phyloP scores from a whole-genome alignment of 2,797 vertebrate species.

The Pipistrellus pipistrellus region DNA sequence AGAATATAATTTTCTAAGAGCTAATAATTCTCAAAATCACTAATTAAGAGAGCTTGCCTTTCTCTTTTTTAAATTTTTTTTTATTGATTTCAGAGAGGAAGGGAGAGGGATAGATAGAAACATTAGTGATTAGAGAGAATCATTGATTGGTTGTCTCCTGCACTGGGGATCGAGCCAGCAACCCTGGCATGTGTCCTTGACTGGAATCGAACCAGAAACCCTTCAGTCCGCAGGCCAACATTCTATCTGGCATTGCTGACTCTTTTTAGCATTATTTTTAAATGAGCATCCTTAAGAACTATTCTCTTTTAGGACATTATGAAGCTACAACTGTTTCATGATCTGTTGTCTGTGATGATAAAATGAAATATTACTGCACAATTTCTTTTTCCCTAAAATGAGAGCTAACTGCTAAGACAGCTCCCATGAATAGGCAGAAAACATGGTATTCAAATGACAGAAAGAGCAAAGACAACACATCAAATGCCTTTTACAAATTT shows the following conservation, averaged over 20 bases:
- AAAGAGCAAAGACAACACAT: constrained; percentile 1
- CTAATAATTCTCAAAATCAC: background rate
- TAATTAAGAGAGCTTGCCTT: background rate
- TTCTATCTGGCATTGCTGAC: background rate
- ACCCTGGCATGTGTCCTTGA: too few species aligned
- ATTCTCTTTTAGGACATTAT: background rate
- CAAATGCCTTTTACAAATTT: background rate
- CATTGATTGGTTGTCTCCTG: too few species aligned
- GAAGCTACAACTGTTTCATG: background rate
- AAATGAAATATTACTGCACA: constrained; percentile 65
- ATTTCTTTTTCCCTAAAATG: constrained; percentile 42
- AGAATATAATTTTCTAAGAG: background rate
- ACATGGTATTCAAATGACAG: constrained; percentile 40
- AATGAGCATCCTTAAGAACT: background rate
- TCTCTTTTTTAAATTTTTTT: background rate
- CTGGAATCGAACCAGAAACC: too few species aligned
- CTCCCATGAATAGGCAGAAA: constrained; percentile 46
- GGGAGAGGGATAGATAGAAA: too few species aligned
- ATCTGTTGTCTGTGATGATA: constrained; percentile 73
- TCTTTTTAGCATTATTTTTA: constrained; percentile 42
- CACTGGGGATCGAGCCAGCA: too few species aligned
- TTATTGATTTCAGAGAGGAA: too few species aligned
- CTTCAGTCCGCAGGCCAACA: too few species aligned
- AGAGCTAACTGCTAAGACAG: constrained; percentile 66
- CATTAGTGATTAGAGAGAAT: too few species aligned